Conservation (phyloP, 2,888 invertebrate species). For the Scrobipalpa atriplicella region DNA sequence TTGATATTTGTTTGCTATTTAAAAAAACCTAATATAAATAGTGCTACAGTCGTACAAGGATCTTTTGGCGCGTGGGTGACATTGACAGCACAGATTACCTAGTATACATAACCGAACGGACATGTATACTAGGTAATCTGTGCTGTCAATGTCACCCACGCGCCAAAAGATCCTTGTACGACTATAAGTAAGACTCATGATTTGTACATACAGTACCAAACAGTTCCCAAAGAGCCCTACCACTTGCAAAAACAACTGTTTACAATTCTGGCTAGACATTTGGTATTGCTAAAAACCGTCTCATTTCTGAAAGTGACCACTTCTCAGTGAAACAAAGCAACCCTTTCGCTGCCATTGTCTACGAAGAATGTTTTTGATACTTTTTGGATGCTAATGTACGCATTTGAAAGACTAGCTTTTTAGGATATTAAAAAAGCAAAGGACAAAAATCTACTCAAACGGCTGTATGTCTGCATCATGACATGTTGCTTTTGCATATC, state of each 20-base stretch:
- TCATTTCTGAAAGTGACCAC: conserved; percentile 12
- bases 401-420: neutral
- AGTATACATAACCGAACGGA: too few species aligned
- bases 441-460: neutral
- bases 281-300: conserved; percentile 5
- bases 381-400: neutral
- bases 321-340: neutral
- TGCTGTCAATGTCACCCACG: too few species aligned
- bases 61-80: too few species aligned
- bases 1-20: too few species aligned
- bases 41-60: too few species aligned
- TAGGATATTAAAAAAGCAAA: neutral
- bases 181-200: too few species aligned
- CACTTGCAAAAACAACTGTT: neutral
- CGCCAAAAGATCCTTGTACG: too few species aligned
- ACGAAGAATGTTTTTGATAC: conserved; percentile 1
- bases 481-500: neutral
- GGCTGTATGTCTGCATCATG: neutral
- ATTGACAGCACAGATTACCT: too few species aligned
- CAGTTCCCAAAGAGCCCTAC: too few species aligned
- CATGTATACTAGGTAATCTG: too few species aligned
- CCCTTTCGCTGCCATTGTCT: neutral
- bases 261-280: neutral
- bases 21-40: too few species aligned
- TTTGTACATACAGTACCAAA: too few species aligned